A percentile compares a stretch with the other conserved stretches of the same genome.
phyloP scores from a whole-genome alignment of 1,140 invertebrate species.

The Sogatella furcifera region DNA sequence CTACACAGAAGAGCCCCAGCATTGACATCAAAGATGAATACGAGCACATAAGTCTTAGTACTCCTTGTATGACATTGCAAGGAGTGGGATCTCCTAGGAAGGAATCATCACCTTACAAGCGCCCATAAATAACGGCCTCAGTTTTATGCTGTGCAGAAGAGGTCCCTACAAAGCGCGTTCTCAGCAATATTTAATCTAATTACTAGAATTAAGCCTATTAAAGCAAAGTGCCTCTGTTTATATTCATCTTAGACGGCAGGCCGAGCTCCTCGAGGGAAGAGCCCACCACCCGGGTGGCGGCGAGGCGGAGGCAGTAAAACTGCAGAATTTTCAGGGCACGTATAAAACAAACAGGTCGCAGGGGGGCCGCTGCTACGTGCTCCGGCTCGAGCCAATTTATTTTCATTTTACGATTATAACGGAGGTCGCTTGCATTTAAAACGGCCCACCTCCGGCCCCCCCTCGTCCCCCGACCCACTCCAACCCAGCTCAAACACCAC shows the following conservation, averaged over 20 bases:
- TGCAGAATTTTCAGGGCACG: constrained; percentile 10
- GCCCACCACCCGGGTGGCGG: neutral
- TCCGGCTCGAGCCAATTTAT: constrained; percentile 8
- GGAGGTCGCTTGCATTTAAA: constrained; percentile 2
- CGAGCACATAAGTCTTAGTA: no score
- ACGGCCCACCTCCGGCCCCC: neutral
- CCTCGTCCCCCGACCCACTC: neutral
- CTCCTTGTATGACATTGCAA: no score
- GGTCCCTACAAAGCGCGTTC: neutral
- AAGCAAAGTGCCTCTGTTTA: constrained; percentile 15
- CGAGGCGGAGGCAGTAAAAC: neutral
- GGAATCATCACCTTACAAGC: constrained; percentile 1
- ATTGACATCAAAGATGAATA: no score
- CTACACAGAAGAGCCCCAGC: no score
- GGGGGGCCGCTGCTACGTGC: neutral
- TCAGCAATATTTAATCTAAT: constrained; percentile 11
- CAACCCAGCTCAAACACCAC: neutral
- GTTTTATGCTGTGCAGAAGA: neutral
- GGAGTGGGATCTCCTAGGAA: neutral
- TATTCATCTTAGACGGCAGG: constrained; percentile 2
- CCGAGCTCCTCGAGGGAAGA: no score
- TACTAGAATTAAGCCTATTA: constrained; percentile 16
- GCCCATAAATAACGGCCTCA: neutral
- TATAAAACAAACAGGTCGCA: constrained; percentile 13
- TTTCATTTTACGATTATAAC: constrained; percentile 12